phyloP scores from a whole-genome alignment of 92 coral and sea anemone species.

The Porites rus region DNA sequence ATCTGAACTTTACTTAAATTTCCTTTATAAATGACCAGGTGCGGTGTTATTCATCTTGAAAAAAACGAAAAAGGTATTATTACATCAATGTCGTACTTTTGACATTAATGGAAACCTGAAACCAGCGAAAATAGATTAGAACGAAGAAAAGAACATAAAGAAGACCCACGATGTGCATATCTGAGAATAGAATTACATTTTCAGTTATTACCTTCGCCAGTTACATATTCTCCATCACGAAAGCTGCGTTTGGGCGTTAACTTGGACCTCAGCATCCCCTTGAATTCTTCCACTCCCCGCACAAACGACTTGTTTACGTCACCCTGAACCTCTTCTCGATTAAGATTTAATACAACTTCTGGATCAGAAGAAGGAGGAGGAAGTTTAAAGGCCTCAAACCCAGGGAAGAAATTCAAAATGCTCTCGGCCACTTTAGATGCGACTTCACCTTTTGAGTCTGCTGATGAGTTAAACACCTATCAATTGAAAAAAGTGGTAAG shows the following conservation, averaged over 20 bases:
- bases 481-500: background rate
- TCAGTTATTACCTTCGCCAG: conserved; percentile 74
- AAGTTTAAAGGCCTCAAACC: conserved; percentile 80
- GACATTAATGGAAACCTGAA: background rate
- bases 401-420: conserved; percentile 78
- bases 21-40: too few relatives aligned
- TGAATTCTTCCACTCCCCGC: conserved; percentile 52
- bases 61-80: too few relatives aligned
- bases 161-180: too few relatives aligned
- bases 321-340: conserved; percentile 29
- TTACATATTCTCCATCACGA: conserved; percentile 72
- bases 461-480: conserved; percentile 14
- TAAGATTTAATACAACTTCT: conserved; percentile 58
- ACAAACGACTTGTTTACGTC: conserved; percentile 66
- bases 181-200: background rate
- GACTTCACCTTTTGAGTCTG: conserved; percentile 19
- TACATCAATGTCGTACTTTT: background rate
- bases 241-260: conserved; percentile 65
- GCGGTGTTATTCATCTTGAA: too few relatives aligned
- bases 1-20: too few relatives aligned
- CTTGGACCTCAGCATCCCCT: conserved; percentile 42
- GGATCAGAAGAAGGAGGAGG: conserved; percentile 84
- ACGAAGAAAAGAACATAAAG: too few relatives aligned
- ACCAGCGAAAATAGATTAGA: too few relatives aligned
- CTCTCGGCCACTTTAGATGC: conserved; percentile 71